Conservation (phyloP, 2,113 vertebrate species). For the Diadophis punctatus region DNA sequence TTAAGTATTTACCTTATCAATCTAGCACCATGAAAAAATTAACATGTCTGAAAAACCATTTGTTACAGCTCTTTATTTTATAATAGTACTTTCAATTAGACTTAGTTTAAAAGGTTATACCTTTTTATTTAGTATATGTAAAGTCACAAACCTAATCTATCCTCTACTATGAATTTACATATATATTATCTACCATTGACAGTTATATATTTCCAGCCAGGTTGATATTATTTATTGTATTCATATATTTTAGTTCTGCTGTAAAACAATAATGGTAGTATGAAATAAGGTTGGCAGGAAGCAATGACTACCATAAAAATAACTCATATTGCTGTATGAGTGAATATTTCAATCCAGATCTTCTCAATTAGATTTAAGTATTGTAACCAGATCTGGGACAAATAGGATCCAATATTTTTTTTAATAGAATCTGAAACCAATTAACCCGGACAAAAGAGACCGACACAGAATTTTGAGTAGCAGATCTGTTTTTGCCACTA, state of each 20-base stretch:
- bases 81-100: not conserved
- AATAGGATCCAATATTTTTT: not conserved
- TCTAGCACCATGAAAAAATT: not conserved
- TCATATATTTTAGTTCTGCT: not conserved
- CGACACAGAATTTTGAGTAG: not conserved
- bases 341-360: not conserved
- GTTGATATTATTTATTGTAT: not conserved
- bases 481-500: not conserved
- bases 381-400: not conserved
- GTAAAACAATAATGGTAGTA: not conserved
- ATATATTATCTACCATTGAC: not conserved
- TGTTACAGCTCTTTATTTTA: not conserved
- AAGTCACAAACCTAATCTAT: not conserved
- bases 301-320: not conserved
- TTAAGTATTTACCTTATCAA: rapidly evolving
- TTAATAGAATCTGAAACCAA: not conserved
- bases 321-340: not conserved
- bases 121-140: not conserved
- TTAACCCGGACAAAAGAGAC: not conserved
- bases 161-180: not conserved
- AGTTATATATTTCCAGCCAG: not conserved
- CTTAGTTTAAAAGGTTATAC: not conserved
- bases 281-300: not conserved
- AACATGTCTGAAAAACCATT: not conserved
- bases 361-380: not conserved